phyloP scores from a whole-genome alignment of 2,888 invertebrate species.

The Rhodophaea formosa region DNA sequence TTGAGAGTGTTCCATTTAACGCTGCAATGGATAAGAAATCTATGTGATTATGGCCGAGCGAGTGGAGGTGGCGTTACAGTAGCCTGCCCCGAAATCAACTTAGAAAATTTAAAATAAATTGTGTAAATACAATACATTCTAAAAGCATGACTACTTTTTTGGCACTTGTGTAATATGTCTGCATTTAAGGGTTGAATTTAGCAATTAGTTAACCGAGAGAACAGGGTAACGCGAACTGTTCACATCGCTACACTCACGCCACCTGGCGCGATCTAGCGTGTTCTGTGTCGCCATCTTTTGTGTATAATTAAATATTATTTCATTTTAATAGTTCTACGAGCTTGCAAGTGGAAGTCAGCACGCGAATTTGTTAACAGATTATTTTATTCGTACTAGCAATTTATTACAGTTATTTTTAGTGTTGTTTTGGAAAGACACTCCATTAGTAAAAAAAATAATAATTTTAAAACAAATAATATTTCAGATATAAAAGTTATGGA shows the following conservation, averaged over 20 bases:
- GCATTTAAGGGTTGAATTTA: conserved; percentile 16
- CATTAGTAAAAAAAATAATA: too few relatives aligned
- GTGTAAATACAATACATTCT: too few relatives aligned
- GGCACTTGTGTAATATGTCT: background rate
- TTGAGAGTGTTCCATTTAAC: too few relatives aligned
- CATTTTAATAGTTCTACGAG: conserved; percentile 20
- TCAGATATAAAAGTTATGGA: too few relatives aligned
- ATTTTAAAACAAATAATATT: too few relatives aligned
- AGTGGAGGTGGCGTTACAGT: too few relatives aligned
- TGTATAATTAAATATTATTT: conserved; percentile 27
- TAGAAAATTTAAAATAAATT: too few relatives aligned
- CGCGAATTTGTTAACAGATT: background rate
- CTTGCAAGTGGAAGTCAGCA: background rate
- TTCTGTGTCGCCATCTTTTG: conserved; percentile 27
- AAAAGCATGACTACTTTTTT: background rate
- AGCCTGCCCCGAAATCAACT: too few relatives aligned
- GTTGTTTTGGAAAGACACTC: too few relatives aligned
- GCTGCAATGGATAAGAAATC: too few relatives aligned
- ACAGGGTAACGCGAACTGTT: conserved; percentile 41
- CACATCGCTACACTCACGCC: conserved; percentile 58
- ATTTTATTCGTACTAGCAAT: background rate
- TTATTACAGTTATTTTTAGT: too few relatives aligned
- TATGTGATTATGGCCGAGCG: too few relatives aligned
- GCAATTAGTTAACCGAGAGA: conserved; percentile 26
- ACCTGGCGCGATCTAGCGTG: conserved; percentile 36